Evolutionary conservation across 1,140 invertebrate species (phyloP), one percentile per base, ranked within the genome.

Genomic region (Homarus americanus): DNA sequence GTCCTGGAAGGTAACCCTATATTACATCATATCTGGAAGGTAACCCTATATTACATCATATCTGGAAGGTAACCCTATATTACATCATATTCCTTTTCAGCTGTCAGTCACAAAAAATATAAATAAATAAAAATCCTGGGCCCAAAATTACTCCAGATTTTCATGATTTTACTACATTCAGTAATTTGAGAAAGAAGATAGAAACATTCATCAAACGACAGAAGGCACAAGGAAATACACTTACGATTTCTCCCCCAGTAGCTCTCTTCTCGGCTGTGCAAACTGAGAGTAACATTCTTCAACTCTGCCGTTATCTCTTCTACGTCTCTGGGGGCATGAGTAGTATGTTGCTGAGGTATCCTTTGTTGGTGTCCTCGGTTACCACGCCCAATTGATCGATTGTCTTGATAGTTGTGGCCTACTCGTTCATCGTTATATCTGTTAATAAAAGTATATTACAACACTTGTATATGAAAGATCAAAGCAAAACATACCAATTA

Each of bases 221-320:
- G 24, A 40, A n/a, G 17, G 15, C 5, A 83, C 34, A 66, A n/a
- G n/a, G 3, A 63, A 12, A 53, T 49, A 41, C 36, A 91, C 90
- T 91, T 53, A 91, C 90, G 53, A 38, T 72, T 87, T 63, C 87
- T 91, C 12, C 38, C 34, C 80, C 78, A 87, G 44, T 36, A 87
- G 15, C 9, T 32, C 17, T 92, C 84, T 28, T 92, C 91, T 44
- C 79, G 73, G 36, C 88, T 86, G 63, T 86, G 85, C 66, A 79
- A 32, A 49, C n/a, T 83, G 63, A 92, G 40, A 32, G n/a, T 87
- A 28, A 92, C 38, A 7, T 69, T 83, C 85, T 92, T 92, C 38
- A 92, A 53, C 32, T 92, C 91, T 10, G 58, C 41, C n/a, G 85
- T 76, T 41, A 92, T 41, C 0, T 87, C 85, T 2, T 92, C 83